Base-by-base conservation (phyloP, 2,113 vertebrate species). In the Motacilla tschutschensis region DNA sequence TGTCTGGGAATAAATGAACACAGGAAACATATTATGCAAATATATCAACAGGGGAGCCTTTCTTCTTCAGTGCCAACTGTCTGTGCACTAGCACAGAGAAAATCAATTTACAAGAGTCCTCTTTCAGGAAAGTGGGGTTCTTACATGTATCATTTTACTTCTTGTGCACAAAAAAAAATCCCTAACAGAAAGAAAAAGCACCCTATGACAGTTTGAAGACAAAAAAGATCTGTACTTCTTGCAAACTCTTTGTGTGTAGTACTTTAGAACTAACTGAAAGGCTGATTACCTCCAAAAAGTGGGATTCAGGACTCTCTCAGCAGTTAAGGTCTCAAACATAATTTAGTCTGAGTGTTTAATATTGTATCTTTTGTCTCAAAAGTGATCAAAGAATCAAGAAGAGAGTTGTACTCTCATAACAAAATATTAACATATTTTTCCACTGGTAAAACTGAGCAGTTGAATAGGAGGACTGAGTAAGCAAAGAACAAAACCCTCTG, bases 1-100 rank as follows among this genome's bases (percentile, higher is more conserved):
- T 17, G 33, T 40, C 62, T 57, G 38, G 29, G 72, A 94, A 82
- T 63, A 87, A 76, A 88, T 28, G 24, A 90, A 67, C 65, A 74
- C 0, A 8, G 79, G 87, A 87, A 77, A 79, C 22, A 33, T 69
- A 63, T 26, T 86, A 73, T 63, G 47, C 73, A 87, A 91, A 81
- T n/a, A 57, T 12, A 67, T 46, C 24, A 75, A 81, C 77, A 93
- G 43, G 62, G 38, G n/a, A 78, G 53, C 31, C 65, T 74, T 92
- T 89, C 89, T 90, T 67, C 89, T 71, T 50, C 51, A 3, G 2
- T 24, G 51, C 35, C 79, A 84, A 62, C 59, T 78, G 46, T 29
- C 66, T 65, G 47, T 40, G 40, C 64, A 60, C 24, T 18, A 69
- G 71, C 62, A 71, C 10, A 44, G 28, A 82, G 60, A 62, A 88